Percentiles rank a stretch among this genome's conserved stretches.
Conservation (phyloP, 1,140 invertebrate genomes). For the Calosoma granatense region DNA sequence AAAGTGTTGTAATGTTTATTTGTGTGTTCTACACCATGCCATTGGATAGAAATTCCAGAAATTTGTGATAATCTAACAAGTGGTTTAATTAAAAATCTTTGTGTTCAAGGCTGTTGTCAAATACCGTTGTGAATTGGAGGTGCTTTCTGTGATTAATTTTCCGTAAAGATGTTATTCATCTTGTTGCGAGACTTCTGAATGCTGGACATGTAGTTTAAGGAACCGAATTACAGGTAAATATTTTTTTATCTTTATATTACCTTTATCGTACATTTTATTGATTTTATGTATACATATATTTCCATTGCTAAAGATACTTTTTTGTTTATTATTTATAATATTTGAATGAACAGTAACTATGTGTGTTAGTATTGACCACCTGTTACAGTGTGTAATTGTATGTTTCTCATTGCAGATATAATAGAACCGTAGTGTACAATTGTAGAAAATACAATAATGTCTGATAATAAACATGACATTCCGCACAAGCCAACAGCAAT, state of each 20-base stretch:
- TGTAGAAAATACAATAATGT: slow-evolving; percentile 8
- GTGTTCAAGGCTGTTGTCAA: slow-evolving; percentile 3
- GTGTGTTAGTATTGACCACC: no score
- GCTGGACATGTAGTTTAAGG: background rate
- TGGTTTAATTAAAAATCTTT: slow-evolving; percentile 4
- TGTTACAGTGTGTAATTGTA: no score
- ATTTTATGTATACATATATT: background rate
- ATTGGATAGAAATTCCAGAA: background rate
- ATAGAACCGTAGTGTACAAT: background rate
- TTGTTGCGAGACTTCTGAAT: background rate
- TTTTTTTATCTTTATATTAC: no score
- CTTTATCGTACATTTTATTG: no score
- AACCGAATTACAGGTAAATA: no score
- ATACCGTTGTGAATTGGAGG: background rate
- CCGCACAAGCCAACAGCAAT: slow-evolving; percentile 18
- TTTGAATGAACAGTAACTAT: no score
- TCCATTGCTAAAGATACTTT: no score
- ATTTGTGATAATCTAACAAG: background rate
- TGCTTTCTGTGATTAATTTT: slow-evolving; percentile 2
- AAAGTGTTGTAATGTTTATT: background rate
- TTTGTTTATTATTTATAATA: no score
- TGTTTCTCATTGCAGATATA: slow-evolving; percentile 5
- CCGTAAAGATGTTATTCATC: slow-evolving; percentile 3
- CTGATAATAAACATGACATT: slow-evolving; percentile 7
- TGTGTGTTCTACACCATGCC: background rate